Conservation (phyloP, 2,888 invertebrate species). For the Xanthorhoe spadicearia region DNA sequence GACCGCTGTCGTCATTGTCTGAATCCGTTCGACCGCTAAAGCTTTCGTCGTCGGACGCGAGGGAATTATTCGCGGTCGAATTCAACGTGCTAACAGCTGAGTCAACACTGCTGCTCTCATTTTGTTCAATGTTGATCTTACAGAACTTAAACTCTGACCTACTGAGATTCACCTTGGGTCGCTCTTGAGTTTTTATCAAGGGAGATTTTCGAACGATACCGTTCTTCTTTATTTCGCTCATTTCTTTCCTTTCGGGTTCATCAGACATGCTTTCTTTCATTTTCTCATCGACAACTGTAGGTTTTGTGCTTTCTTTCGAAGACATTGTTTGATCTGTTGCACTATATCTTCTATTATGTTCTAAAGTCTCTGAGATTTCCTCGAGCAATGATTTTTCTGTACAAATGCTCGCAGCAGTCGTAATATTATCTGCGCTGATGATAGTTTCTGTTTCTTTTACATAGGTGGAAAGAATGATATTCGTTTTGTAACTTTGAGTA, state of each 20-base stretch:
- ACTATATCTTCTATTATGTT: conserved; percentile 85
- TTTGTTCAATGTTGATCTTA: conserved; percentile 74
- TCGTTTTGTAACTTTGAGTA: conserved; percentile 79
- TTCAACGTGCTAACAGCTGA: conserved; percentile 85
- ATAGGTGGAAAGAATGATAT: conserved; percentile 85
- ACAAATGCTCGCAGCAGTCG: conserved; percentile 66
- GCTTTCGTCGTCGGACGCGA: conserved; percentile 81
- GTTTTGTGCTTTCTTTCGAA: conserved; percentile 69
- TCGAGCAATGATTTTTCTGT: conserved; percentile 89
- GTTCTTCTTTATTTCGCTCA: conserved; percentile 78
- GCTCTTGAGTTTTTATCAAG: conserved; percentile 87
- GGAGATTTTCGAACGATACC: conserved; percentile 85
- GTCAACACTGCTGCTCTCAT: conserved; percentile 74
- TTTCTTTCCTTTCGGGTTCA: conserved; percentile 75
- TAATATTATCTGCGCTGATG: conserved; percentile 70
- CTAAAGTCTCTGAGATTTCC: conserved; percentile 90
- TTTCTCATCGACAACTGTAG: conserved; percentile 76
- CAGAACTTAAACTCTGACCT: conserved; percentile 82
- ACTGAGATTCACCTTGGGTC: conserved; percentile 86
- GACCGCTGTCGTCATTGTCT: conserved; percentile 84
- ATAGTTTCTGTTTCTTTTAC: conserved; percentile 81
- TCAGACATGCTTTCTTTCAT: conserved; percentile 80
- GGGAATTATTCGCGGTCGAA: conserved; percentile 82
- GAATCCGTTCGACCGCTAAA: conserved; percentile 84
- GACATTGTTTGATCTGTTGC: conserved; percentile 67